These are phyloP conservation scores for Eilema caniola DNA, from an alignment of 2,888 invertebrate species.

Conservation along the genomic window DNA sequence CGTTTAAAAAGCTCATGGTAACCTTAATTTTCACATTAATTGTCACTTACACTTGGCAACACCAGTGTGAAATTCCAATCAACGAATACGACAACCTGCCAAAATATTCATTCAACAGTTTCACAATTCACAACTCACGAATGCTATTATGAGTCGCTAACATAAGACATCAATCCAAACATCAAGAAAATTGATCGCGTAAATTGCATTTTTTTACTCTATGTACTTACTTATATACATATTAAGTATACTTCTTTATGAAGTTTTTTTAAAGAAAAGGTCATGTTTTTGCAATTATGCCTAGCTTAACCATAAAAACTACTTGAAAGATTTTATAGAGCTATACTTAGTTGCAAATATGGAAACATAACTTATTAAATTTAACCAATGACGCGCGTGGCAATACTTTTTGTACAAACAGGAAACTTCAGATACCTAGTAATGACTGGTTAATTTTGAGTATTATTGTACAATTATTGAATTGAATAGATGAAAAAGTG, in stretches of 20 bases:
- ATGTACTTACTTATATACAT: neutral
- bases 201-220: slow-evolving; percentile 10
- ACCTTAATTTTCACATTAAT: neutral
- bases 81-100: slow-evolving; percentile 38
- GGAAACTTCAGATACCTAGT: neutral
- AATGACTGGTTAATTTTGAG: neutral
- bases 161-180: neutral
- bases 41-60: slow-evolving; percentile 6
- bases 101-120: slow-evolving; percentile 41
- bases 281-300: slow-evolving; percentile 12
- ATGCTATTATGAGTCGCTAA: neutral
- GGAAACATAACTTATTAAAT: neutral
- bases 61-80: slow-evolving; percentile 24
- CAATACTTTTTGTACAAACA: slow-evolving; percentile 13
- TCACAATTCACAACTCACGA: slow-evolving; percentile 29
- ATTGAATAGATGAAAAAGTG: neutral
- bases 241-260: neutral
- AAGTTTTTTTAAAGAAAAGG: slow-evolving; percentile 6
- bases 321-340: slow-evolving; percentile 10
- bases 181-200: neutral
- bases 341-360: slow-evolving; percentile 5
- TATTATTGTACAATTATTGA: neutral
- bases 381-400: slow-evolving; percentile 11
- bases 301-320: slow-evolving; percentile 14
- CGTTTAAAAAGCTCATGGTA: too few relatives aligned